Evolutionary conservation across 1,140 invertebrate genomes (phyloP).

Genomic region (Calliopsis andreniformis): DNA sequence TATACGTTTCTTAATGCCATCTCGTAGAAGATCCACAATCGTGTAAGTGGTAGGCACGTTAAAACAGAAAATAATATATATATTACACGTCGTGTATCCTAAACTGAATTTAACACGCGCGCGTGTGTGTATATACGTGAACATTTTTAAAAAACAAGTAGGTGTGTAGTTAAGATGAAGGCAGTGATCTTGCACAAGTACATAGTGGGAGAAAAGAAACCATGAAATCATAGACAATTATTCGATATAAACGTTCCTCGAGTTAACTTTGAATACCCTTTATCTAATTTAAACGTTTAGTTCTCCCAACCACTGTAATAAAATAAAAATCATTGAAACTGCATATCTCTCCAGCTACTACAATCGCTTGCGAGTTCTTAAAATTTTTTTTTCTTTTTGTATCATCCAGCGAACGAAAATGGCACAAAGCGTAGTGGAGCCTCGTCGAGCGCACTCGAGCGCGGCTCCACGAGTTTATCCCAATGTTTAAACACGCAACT

Average conservation of each 20-base stretch:
- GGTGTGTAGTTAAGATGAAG: slow-evolving; percentile 32
- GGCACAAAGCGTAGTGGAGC: slow-evolving; percentile 64
- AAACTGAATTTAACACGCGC: background rate
- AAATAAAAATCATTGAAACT: slow-evolving; percentile 48
- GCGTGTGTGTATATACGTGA: slow-evolving; percentile 2
- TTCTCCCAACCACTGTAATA: slow-evolving; percentile 12
- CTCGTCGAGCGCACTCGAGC: slow-evolving; percentile 33
- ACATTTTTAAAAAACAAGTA: slow-evolving; percentile 11
- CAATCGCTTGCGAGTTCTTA: slow-evolving; percentile 36
- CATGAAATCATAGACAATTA: background rate
- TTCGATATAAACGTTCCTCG: background rate
- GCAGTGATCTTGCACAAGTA: slow-evolving; percentile 42
- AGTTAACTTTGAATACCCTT: slow-evolving; percentile 14
- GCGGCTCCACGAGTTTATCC: slow-evolving; percentile 26
- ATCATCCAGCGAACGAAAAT: slow-evolving; percentile 51
- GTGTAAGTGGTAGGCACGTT: slow-evolving; percentile 45
- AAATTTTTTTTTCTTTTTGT: slow-evolving; percentile 22
- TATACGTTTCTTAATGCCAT: slow-evolving; percentile 41
- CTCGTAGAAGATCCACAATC: slow-evolving; percentile 26
- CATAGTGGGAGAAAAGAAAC: background rate
- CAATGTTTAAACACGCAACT: slow-evolving; percentile 43
- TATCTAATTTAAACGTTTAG: slow-evolving; percentile 4
- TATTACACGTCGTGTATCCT: slow-evolving; percentile 33
- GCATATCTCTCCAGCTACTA: slow-evolving; percentile 34
- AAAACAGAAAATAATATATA: slow-evolving; percentile 27